phyloP scores from a whole-genome alignment of 2,113 vertebrate species.

The Mellivora capensis region DNA sequence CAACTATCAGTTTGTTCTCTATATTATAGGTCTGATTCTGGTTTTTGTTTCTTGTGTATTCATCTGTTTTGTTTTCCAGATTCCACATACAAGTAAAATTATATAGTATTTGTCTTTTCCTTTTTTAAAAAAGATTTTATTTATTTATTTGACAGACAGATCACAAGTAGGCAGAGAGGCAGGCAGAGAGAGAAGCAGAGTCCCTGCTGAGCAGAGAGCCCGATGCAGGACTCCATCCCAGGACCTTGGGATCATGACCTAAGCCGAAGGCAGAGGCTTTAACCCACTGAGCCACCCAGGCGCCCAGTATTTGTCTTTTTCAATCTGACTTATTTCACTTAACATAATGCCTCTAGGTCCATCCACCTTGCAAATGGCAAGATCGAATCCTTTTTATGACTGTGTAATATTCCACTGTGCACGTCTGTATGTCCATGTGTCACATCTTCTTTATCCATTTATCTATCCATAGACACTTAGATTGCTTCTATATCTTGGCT shows the following conservation, averaged over 20 bases:
- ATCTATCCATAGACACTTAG: neutral
- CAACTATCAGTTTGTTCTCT: neutral
- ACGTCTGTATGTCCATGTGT: neutral
- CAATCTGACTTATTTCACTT: neutral
- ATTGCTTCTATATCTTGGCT: neutral
- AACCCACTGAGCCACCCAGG: too few relatives aligned
- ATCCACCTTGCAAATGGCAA: neutral
- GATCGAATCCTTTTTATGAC: neutral
- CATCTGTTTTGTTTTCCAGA: neutral
- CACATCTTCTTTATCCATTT: neutral
- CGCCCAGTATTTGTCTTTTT: too few relatives aligned
- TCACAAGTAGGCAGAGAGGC: too few relatives aligned
- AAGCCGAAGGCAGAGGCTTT: too few relatives aligned
- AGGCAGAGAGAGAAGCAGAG: too few relatives aligned
- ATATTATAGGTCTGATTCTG: neutral
- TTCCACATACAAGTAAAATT: neutral
- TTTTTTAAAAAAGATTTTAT: too few relatives aligned
- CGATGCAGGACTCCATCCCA: too few relatives aligned
- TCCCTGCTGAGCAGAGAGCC: too few relatives aligned
- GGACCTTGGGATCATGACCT: too few relatives aligned
- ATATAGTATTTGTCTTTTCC: neutral
- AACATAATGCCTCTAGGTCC: neutral
- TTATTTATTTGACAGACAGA: too few relatives aligned
- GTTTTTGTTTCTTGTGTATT: neutral
- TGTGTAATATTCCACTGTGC: neutral